A percentile compares a stretch with the other conserved stretches of the same genome.
phyloP scores from a whole-genome alignment of 2,888 invertebrate genomes.

The Eupsilia transversa region DNA sequence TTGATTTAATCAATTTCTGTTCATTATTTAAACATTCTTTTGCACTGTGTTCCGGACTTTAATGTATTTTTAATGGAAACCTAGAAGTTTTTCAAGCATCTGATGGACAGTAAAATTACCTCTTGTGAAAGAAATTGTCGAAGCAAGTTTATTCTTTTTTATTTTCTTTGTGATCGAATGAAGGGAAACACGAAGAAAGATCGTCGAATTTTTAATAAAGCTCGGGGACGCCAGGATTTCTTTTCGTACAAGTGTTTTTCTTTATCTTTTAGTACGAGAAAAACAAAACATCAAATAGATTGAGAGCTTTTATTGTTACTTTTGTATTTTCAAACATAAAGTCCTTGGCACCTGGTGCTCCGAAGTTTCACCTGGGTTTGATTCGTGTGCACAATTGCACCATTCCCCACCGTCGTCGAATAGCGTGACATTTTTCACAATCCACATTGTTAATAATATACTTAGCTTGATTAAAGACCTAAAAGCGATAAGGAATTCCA shows the following conservation, averaged over 20 bases:
- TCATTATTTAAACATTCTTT: background rate
- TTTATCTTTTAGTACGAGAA: constrained; percentile 30
- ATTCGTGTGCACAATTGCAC: constrained; percentile 34
- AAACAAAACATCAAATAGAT: constrained; percentile 50
- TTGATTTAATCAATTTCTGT: background rate
- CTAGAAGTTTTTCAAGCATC: constrained; percentile 29
- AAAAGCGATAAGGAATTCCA: constrained; percentile 52
- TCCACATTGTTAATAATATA: constrained; percentile 45
- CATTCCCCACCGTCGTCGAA: constrained; percentile 2
- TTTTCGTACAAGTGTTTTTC: constrained; percentile 51
- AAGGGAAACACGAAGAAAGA: constrained; percentile 24
- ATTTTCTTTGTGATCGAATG: constrained; percentile 47
- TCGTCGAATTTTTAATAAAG: constrained; percentile 52
- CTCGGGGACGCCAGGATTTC: constrained; percentile 23
- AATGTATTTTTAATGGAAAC: constrained; percentile 27
- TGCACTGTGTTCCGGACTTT: background rate
- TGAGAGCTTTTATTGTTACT: constrained; percentile 43
- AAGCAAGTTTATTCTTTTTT: constrained; percentile 43
- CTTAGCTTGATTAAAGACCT: constrained; percentile 49
- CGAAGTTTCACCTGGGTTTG: constrained; percentile 16
- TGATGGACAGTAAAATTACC: constrained; percentile 31
- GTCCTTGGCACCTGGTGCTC: background rate
- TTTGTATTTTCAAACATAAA: constrained; percentile 28
- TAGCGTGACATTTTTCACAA: constrained; percentile 24
- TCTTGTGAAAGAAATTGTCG: constrained; percentile 47